Conservation (phyloP, 1,140 invertebrate species). For the Drosophila virilis region DNA sequence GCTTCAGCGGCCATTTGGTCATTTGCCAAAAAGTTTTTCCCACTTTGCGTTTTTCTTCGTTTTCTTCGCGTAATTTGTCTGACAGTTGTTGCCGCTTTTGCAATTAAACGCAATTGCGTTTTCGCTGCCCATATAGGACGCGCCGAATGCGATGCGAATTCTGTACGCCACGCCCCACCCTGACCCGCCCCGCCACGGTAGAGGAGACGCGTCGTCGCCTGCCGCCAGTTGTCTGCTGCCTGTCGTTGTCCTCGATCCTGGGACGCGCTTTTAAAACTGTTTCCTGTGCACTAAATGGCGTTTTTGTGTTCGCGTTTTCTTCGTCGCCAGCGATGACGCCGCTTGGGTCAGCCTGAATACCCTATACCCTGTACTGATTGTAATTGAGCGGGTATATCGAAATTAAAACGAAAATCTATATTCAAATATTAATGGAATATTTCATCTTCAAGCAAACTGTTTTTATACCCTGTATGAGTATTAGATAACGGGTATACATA, state of each 20-base stretch:
- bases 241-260: slow-evolving; percentile 28
- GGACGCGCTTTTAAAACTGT: slow-evolving; percentile 73
- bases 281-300: slow-evolving; percentile 80
- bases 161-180: background rate
- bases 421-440: too few species aligned
- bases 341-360: slow-evolving; percentile 33
- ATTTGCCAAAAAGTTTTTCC: slow-evolving; percentile 72
- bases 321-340: slow-evolving; percentile 36
- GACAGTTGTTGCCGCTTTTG: slow-evolving; percentile 56
- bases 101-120: slow-evolving; percentile 81
- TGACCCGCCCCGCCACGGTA: background rate
- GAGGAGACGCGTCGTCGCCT: slow-evolving; percentile 57
- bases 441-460: too few species aligned
- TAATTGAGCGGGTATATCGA: background rate
- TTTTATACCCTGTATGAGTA: background rate
- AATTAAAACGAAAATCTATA: too few species aligned
- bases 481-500: background rate
- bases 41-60: slow-evolving; percentile 45
- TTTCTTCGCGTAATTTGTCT: slow-evolving; percentile 65
- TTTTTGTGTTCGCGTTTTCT: slow-evolving; percentile 72
- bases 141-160: background rate
- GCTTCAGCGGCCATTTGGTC: slow-evolving; percentile 55
- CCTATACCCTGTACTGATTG: background rate
- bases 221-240: slow-evolving; percentile 24
- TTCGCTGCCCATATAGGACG: slow-evolving; percentile 7